Percentiles rank a stretch among this genome's conserved stretches.
Evolutionary conservation across 2,888 invertebrate genomes (phyloP).

Genomic region (Calliopum simillimum): DNA sequence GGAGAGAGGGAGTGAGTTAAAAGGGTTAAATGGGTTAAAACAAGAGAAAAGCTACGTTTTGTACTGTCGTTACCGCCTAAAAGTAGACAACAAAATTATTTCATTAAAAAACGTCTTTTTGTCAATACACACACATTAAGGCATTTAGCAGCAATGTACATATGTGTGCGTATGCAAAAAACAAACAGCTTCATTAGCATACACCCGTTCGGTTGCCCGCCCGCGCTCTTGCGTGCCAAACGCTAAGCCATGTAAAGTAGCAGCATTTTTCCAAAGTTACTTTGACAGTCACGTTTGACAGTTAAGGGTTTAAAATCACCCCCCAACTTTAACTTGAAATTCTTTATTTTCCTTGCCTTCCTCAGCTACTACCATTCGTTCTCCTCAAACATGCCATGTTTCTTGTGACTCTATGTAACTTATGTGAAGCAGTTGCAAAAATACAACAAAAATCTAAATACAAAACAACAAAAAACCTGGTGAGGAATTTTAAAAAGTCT

Average conservation of each 20-base stretch:
- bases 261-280: constrained; percentile 34
- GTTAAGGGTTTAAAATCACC: constrained; percentile 34
- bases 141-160: neutral
- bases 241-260: constrained; percentile 3
- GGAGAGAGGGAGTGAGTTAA: neutral
- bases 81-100: constrained; percentile 38
- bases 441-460: neutral
- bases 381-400: neutral
- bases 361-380: neutral
- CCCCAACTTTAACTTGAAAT: neutral
- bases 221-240: neutral
- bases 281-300: constrained; percentile 44
- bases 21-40: constrained; percentile 37
- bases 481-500: constrained; percentile 46
- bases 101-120: constrained; percentile 41
- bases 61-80: neutral
- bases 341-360: neutral
- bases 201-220: constrained; percentile 1
- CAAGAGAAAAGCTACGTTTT: constrained; percentile 2
- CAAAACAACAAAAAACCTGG: constrained; percentile 34
- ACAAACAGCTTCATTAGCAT: constrained; percentile 41
- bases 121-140: constrained; percentile 11
- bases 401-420: neutral
- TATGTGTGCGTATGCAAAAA: neutral
- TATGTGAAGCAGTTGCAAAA: neutral